Percentiles rank a stretch among this genome's conserved stretches.
These are phyloP conservation scores for Sebastes paucispinis DNA, from an alignment of 2,797 vertebrate species.

Conservation along the genomic window DNA sequence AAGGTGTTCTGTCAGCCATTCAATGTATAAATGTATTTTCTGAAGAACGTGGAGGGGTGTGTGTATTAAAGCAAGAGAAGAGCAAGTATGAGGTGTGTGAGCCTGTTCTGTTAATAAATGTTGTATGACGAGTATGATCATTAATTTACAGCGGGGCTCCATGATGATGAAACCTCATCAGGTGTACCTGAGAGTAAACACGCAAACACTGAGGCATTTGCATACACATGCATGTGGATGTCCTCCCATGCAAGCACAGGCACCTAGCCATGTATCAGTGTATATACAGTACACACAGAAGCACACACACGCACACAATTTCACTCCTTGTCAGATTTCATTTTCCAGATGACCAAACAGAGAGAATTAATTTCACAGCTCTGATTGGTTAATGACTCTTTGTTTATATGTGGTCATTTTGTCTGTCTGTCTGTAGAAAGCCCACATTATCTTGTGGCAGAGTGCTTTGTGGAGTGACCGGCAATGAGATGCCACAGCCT, in stretches of 20 bases:
- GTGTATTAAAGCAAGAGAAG: not conserved
- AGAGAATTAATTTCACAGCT: slow-evolving; percentile 76
- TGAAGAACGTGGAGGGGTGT: not conserved
- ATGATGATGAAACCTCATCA: slow-evolving; percentile 9
- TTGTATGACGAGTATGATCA: slow-evolving; percentile 66
- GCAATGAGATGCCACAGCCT: not conserved
- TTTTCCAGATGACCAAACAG: slow-evolving; percentile 68
- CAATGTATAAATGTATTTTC: not conserved
- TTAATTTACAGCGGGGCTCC: slow-evolving; percentile 50
- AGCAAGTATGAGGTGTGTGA: not conserved
- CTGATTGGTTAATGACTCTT: slow-evolving; percentile 68
- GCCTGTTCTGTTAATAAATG: slow-evolving; percentile 43
- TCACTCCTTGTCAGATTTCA: slow-evolving; percentile 63
- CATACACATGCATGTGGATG: not conserved
- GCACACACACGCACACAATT: not conserved
- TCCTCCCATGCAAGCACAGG: slow-evolving; percentile 20
- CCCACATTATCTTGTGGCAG: slow-evolving; percentile 30
- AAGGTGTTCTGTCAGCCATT: not conserved
- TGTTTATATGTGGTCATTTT: slow-evolving; percentile 51
- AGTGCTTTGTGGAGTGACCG: not conserved
- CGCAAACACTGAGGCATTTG: slow-evolving; percentile 6
- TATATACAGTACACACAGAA: not conserved
- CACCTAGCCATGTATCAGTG: not conserved
- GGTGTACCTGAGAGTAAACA: slow-evolving; percentile 13
- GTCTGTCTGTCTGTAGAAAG: slow-evolving; percentile 43